Evolutionary conservation across 2,888 invertebrate genomes (phyloP), one percentile per base, ranked within the genome.

Genomic region (Cryptus viduatorius): DNA sequence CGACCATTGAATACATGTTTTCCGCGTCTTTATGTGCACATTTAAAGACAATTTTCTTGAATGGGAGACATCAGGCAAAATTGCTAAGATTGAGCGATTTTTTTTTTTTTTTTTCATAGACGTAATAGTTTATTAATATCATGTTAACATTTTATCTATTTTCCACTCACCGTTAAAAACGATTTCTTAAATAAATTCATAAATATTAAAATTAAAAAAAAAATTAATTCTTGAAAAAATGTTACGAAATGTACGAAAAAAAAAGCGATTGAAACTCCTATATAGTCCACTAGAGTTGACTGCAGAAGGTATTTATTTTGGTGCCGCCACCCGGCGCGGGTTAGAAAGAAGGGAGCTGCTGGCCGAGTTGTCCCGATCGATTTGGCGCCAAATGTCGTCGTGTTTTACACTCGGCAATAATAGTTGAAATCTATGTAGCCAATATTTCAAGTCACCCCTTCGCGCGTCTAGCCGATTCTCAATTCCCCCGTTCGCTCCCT

Each of bases 391-490:
- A 94, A 94, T 93, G 93, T 93, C 92, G 91, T 93, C 93, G 91
- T 94, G 93, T 93, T 94, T 94, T 93, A 93, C 93, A 94, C 93
- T 91, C 90, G 91, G 91, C 91, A 93, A 94, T 94, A 94, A 94
- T 93, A 93, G 93, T 93, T 90, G 93, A 92, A 94, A 93, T 93
- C 92, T 92, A 92, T 93, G 92, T 93, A 92, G 93, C 90, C 92
- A 92, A 94, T 94, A 94, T 93, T 93, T 94, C 93, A 93, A 86
- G 90, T 90, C 92, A 92, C 91, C 93, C 92, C 90, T 90, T 90
- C 87, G 83, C 87, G 76, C 77, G 83, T 82, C 83, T 71, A 84
- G 86, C 37, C 85, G 84, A 82, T 72, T 71, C 75, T 67, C 71
- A 64, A 31, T 61, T 79, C 71, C 77, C 80, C 75, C 79, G 73